These are phyloP conservation scores for Bombycilla garrulus DNA, from an alignment of 2,113 vertebrate genomes.

Conservation along the genomic window DNA sequence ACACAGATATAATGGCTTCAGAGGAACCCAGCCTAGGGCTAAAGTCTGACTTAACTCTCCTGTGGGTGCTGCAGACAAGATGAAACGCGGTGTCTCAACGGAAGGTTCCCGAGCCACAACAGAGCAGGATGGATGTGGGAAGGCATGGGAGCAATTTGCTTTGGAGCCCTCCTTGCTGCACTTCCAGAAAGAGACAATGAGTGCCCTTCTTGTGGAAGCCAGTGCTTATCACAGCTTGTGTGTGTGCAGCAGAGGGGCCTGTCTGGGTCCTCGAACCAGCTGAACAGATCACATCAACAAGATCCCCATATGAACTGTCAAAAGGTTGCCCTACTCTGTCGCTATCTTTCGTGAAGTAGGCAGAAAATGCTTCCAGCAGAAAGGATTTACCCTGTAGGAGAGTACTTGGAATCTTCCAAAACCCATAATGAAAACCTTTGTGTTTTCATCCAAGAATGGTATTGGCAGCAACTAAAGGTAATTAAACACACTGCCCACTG, in stretches of 20 bases:
- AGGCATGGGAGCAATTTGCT: constrained; percentile 29
- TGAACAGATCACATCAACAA: not conserved
- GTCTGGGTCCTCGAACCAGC: not conserved
- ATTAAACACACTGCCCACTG: constrained; percentile 25
- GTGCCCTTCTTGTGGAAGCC: not conserved
- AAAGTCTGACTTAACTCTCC: constrained; percentile 48
- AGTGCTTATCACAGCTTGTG: not conserved
- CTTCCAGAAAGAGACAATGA: not conserved
- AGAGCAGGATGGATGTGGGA: constrained; percentile 24
- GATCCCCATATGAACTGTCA: not conserved
- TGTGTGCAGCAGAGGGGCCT: not conserved
- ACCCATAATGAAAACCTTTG: constrained; percentile 11
- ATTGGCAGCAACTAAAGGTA: constrained; percentile 31
- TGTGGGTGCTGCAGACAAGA: constrained; percentile 40
- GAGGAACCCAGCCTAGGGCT: constrained; percentile 34
- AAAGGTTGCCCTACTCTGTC: not conserved
- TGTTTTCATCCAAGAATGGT: constrained; percentile 20
- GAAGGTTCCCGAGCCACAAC: constrained; percentile 11
- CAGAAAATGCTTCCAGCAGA: constrained; percentile 12
- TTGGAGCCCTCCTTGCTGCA: not conserved
- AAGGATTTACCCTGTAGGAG: not conserved
- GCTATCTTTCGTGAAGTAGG: not conserved
- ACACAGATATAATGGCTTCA: constrained; percentile 23
- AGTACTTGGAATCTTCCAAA: constrained; percentile 16
- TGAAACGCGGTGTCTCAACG: not conserved